These are phyloP conservation scores for Therioaphis trifolii DNA, from an alignment of 2,888 invertebrate species.

Conservation along the genomic window DNA sequence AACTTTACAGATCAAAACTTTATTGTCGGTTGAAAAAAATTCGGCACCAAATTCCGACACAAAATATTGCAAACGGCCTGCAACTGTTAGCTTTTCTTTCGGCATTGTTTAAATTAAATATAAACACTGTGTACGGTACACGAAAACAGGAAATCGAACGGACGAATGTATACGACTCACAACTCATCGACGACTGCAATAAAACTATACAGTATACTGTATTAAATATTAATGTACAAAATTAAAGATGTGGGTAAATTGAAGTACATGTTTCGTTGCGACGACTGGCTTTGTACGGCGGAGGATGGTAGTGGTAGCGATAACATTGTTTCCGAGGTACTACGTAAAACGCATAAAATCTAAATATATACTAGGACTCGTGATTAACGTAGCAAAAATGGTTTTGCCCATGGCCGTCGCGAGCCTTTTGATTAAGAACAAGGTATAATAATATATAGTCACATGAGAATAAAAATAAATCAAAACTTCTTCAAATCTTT, in stretches of 20 bases:
- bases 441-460: not conserved
- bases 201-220: no score
- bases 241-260: no score
- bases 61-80: not conserved
- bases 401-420: no score
- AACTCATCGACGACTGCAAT: no score
- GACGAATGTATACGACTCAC: no score
- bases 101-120: slow-evolving; percentile 5
- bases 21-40: slow-evolving; percentile 10
- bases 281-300: no score
- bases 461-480: not conserved
- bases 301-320: not conserved
- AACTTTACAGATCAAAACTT: slow-evolving; percentile 6
- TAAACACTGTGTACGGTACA: not conserved
- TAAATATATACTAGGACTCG: no score
- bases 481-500: not conserved
- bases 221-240: no score
- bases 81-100: not conserved
- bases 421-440: no score
- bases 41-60: slow-evolving; percentile 1
- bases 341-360: not conserved
- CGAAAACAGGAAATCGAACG: no score
- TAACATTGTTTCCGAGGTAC: not conserved
- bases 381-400: no score
- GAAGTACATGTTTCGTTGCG: no score